Conservation (phyloP, 1,140 invertebrate species). For the Platyscapa corneri region DNA sequence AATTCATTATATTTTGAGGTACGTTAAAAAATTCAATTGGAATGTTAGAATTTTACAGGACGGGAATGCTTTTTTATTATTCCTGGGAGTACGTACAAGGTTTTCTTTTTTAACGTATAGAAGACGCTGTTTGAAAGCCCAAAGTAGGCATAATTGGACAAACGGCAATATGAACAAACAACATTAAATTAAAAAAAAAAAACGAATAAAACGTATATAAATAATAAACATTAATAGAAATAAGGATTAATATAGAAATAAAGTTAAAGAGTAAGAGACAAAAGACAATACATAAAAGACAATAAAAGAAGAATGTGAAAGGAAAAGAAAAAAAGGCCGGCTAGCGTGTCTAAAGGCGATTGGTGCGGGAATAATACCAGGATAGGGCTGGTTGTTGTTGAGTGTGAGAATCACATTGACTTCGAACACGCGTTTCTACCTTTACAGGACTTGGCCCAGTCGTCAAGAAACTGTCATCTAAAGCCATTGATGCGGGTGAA, state of each 20-base stretch:
- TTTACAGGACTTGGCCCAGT: slow-evolving; percentile 71
- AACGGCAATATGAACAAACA: slow-evolving; percentile 49
- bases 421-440: slow-evolving; percentile 69
- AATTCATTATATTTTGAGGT: slow-evolving; percentile 10
- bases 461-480: slow-evolving; percentile 74
- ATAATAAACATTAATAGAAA: slow-evolving; percentile 42
- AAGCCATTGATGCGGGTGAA: slow-evolving; percentile 87
- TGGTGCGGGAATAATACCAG: slow-evolving; percentile 73
- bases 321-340: slow-evolving; percentile 69
- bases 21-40: slow-evolving; percentile 18
- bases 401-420: slow-evolving; percentile 67
- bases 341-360: slow-evolving; percentile 75
- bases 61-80: slow-evolving; percentile 19
- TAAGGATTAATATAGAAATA: slow-evolving; percentile 37
- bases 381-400: slow-evolving; percentile 69
- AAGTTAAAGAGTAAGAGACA: slow-evolving; percentile 42
- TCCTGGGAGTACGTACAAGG: slow-evolving; percentile 35
- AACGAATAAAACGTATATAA: slow-evolving; percentile 33
- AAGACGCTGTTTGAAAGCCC: slow-evolving; percentile 57
- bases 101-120: slow-evolving; percentile 26
- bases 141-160: slow-evolving; percentile 47
- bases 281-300: slow-evolving; percentile 50
- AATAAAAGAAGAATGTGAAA: slow-evolving; percentile 55
- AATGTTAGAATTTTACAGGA: slow-evolving; percentile 48
- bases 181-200: slow-evolving; percentile 49